These are phyloP conservation scores for Anniella stebbinsi DNA, from an alignment of 2,797 vertebrate species.

Conservation along the genomic window DNA sequence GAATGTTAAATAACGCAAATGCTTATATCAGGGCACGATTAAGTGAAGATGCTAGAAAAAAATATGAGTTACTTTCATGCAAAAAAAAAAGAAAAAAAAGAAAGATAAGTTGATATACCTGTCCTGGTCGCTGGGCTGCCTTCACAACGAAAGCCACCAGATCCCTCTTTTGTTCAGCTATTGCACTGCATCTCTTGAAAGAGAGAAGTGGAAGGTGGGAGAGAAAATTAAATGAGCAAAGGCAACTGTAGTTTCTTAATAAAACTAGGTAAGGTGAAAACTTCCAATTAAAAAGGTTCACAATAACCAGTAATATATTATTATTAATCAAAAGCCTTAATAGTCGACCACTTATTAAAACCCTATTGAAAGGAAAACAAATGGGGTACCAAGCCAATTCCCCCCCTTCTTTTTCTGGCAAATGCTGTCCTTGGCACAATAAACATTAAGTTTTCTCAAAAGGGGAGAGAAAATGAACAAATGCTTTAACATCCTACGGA, in stretches of 20 bases:
- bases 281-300: constrained; percentile 60
- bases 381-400: constrained; percentile 33
- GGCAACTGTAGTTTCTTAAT: constrained; percentile 53
- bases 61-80: background rate
- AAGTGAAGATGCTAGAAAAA: constrained; percentile 11
- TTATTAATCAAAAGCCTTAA: constrained; percentile 57
- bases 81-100: background rate
- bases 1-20: constrained; percentile 18
- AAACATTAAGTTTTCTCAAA: constrained; percentile 79
- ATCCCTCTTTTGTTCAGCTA: constrained; percentile 82
- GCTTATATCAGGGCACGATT: background rate
- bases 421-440: constrained; percentile 66
- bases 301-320: constrained; percentile 55
- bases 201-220: constrained; percentile 11
- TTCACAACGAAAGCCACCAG: constrained; percentile 79
- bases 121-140: constrained; percentile 75
- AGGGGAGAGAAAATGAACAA: constrained; percentile 76
- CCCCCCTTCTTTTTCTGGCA: constrained; percentile 12
- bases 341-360: constrained; percentile 42
- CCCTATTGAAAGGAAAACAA: constrained; percentile 42
- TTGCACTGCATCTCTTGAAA: constrained; percentile 83
- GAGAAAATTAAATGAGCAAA: constrained; percentile 54
- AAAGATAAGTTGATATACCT: constrained; percentile 79
- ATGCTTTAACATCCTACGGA: constrained; percentile 78
- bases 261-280: constrained; percentile 52